phyloP scores from a whole-genome alignment of 2,888 invertebrate species.

The Alitta virens region DNA sequence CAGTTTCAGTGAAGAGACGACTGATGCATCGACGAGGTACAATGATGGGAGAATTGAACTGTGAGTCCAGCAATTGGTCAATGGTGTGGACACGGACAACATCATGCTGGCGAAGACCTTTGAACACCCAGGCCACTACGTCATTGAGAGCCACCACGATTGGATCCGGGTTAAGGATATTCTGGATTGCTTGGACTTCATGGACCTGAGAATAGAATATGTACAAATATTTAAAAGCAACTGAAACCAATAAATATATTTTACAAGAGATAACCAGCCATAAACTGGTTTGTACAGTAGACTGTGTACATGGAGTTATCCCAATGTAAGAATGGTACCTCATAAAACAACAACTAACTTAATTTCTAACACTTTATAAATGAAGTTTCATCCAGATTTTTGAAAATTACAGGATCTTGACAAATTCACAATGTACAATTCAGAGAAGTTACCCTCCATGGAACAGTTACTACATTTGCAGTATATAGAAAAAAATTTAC shows the following conservation, averaged over 20 bases:
- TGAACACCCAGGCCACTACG: conserved; percentile 55
- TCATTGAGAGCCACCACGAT: conserved; percentile 48
- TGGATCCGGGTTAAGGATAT: conserved; percentile 49
- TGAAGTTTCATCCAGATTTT: too few relatives aligned
- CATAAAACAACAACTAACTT: too few relatives aligned
- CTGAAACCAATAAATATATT: neutral
- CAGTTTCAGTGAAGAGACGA: conserved; percentile 42
- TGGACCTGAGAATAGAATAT: conserved; percentile 39
- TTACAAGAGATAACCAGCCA: too few relatives aligned
- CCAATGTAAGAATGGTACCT: too few relatives aligned
- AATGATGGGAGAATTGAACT: conserved; percentile 32
- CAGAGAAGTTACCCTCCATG: too few relatives aligned
- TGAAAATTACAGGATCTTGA: too few relatives aligned
- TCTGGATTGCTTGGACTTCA: conserved; percentile 44
- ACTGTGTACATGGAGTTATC: too few relatives aligned
- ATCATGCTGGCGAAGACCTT: conserved; percentile 39
- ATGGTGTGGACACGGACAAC: conserved; percentile 39
- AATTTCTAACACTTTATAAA: too few relatives aligned
- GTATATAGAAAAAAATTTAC: too few relatives aligned
- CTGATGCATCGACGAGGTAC: conserved; percentile 47
- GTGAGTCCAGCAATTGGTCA: conserved; percentile 37
- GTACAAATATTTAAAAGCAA: neutral
- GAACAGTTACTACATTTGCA: too few relatives aligned
- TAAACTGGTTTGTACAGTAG: too few relatives aligned
- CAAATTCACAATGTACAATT: too few relatives aligned